Evolutionary conservation across 2,888 invertebrate genomes (phyloP).

Genomic region (Troilus luridus): DNA sequence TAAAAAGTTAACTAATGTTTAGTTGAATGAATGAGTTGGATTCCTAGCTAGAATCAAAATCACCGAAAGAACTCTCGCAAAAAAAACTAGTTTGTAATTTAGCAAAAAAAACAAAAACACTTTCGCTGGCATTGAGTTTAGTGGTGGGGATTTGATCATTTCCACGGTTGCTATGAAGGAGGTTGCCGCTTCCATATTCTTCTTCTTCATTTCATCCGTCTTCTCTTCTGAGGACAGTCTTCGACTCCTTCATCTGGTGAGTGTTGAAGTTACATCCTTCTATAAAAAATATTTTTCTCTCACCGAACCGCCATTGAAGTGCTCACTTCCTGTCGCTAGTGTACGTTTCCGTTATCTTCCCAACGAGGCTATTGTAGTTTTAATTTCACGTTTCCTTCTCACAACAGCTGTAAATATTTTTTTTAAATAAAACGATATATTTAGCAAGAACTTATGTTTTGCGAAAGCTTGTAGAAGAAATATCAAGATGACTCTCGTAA

Average conservation of each 20-base stretch:
- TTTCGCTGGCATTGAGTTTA: constrained; percentile 7
- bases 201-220: neutral
- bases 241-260: constrained; percentile 27
- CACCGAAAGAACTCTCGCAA: neutral
- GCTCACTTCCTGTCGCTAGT: neutral
- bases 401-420: neutral
- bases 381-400: neutral
- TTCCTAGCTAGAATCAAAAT: neutral
- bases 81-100: constrained; percentile 23
- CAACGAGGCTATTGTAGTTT: constrained; percentile 20
- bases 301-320: neutral
- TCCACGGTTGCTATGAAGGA: neutral
- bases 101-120: constrained; percentile 14
- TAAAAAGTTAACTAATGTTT: neutral
- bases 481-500: neutral
- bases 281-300: neutral
- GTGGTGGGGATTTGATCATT: constrained; percentile 13
- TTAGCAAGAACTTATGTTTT: neutral
- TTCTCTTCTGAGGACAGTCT: neutral
- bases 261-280: neutral
- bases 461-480: neutral
- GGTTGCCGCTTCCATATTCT: neutral
- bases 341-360: neutral
- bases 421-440: neutral
- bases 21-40: neutral